Base-by-base conservation (phyloP, 2,888 invertebrate species). In the Perizoma flavofasciatum region DNA sequence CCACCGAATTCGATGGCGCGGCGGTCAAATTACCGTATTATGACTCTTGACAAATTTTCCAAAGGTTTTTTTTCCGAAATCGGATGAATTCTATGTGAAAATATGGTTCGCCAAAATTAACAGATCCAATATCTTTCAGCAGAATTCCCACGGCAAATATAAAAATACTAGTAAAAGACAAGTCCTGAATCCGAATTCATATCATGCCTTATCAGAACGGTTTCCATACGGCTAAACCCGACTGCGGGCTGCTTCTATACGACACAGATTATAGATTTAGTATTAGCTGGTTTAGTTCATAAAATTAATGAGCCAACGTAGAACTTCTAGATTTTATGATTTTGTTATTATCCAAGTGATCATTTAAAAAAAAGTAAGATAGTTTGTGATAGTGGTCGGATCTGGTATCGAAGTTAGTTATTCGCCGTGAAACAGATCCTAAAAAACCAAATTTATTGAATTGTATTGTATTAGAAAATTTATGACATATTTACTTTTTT, bases 121-220 rank as follows among this genome's bases (percentile, higher is more conserved):
- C 47, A 48, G 22, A 62, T 49, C 62, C 59, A 52, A 60, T 68
- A 65, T 67, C 57, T 65, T 65, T 70, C 69, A 73, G 75, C 69
- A 72, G 57, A 62, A 65, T 68, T 77, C 73, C 73, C 74, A 75
- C 55, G 58, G 62, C 55, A 58, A 71, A 69, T 72, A 74, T 77
- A 74, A 77, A 44, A 75, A 77, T 75, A 75, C 58, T 62, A 62
- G 62, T 62, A 62, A 76, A 80, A 78, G 69, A 71, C 70, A 76
- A 71, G 74, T 74, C 72, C 73, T 70, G 75, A 79, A 79, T 80
- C 80, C 78, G 79, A 79, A 79, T 80, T 80, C 79, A 80, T 80
- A 80, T 80, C 79, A 79, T 79, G 80, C 73, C 79, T 80, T 80
- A 80, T 80, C 79, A 75, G 74, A 79, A 79, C 76, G 75, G 75